Evolutionary conservation across 2,888 invertebrate genomes (phyloP), one percentile per base, ranked within the genome.

Genomic region (Steinernema hermaphroditum): DNA sequence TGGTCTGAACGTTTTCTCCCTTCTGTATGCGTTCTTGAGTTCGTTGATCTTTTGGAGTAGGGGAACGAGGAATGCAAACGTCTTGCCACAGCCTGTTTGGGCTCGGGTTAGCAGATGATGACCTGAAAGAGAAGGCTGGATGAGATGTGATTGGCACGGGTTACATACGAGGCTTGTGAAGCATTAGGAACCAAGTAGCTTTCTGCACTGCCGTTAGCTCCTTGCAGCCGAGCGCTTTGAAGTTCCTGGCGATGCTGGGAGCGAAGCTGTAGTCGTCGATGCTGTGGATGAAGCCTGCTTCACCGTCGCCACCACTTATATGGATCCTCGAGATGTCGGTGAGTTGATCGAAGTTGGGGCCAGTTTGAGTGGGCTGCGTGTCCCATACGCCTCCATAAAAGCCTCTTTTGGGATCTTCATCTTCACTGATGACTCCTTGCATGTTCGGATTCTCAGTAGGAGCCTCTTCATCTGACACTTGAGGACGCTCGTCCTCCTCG

Each of bases 131-230:
- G 4, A 12, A 37, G 12, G 6, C 12, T 37, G 12, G 12, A 37
- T 37, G 37, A 12, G 37, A 37, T 37, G 37, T 8, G 37, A 37
- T 12, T 37, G 6, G 37, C 37, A 37, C 4, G 37, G 12, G 37
- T 37, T 12, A 54, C 54, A 24, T 27, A 54, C 54, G 6, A 16
- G 2, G 8, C 16, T 54, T 54, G 6, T 22, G 12, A 14, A 54
- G 27, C 22, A 27, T 27, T 4, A 24, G 6, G 19, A 24, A 19
- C 54, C 54, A 54, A 22, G 12, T 14, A 27, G 54, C 54, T 16
- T 54, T 54, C 54, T 54, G 54, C 24, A 54, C 54, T 4, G 54
- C 54, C 6, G 54, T 54, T 6, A 27, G 54, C 27, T 54, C 24
- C 24, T 6, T 2, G 27, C 2, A 9, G 9, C 54, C 24, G 54